A percentile compares a stretch with the other conserved stretches of the same genome.
Conservation (phyloP, 2,113 vertebrate genomes). For the Lanius collurio region DNA sequence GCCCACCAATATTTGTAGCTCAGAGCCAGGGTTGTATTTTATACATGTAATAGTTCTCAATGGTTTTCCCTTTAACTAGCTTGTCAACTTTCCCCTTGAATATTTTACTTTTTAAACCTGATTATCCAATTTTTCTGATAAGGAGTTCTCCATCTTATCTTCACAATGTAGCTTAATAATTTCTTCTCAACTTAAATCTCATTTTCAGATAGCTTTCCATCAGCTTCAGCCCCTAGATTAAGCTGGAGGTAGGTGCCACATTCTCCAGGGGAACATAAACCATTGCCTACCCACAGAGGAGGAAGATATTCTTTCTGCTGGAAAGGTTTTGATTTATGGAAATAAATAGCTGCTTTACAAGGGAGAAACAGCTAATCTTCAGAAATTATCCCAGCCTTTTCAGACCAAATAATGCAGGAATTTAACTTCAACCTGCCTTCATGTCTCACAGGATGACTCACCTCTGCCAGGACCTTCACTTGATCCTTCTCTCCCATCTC, state of each 20-base stretch:
- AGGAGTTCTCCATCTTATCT: not conserved
- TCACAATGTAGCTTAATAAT: not conserved
- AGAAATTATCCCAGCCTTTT: not conserved
- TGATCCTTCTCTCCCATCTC: not conserved
- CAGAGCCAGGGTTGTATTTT: not conserved
- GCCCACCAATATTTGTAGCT: not conserved
- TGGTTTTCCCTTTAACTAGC: not conserved
- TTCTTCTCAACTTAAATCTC: not conserved
- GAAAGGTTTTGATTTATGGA: not conserved
- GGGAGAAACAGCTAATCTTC: not conserved
- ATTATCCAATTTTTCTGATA: not conserved
- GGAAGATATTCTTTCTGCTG: not conserved
- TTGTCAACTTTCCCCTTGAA: not conserved
- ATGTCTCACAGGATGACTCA: not conserved
- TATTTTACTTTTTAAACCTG: not conserved
- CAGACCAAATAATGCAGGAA: not conserved
- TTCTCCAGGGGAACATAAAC: not conserved
- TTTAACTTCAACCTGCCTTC: not conserved
- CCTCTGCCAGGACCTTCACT: not conserved
- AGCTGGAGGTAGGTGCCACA: not conserved
- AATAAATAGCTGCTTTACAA: not conserved
- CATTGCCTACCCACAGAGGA: not conserved
- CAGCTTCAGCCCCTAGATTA: not conserved
- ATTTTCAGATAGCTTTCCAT: not conserved
- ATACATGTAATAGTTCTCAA: fast-evolving